Evolutionary conservation across 2,888 invertebrate genomes (phyloP).

Genomic region (Matsumyia berberina): DNA sequence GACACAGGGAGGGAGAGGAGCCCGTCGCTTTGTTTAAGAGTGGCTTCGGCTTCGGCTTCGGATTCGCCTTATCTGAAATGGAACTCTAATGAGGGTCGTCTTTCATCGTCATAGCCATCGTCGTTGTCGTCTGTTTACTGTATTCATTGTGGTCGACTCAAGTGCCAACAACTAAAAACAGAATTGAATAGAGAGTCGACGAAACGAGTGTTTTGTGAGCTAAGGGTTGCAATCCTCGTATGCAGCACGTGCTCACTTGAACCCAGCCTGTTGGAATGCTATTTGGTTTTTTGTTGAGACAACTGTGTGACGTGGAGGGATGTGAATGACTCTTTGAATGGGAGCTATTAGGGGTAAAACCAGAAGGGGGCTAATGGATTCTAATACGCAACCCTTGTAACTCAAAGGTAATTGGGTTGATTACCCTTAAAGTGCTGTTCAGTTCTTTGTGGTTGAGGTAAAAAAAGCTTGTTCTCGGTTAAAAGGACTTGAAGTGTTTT

Average conservation of each 20-base stretch:
- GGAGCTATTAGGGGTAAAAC: conserved; percentile 27
- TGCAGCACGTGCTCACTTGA: conserved; percentile 69
- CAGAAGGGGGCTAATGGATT: conserved; percentile 62
- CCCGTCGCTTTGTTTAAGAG: conserved; percentile 37
- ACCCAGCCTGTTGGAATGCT: conserved; percentile 71
- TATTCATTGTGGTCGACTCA: conserved; percentile 5
- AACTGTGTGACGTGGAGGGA: not conserved
- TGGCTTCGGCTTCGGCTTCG: conserved; percentile 26
- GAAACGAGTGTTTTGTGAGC: conserved; percentile 25
- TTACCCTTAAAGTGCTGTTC: conserved; percentile 31
- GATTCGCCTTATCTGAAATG: conserved; percentile 16
- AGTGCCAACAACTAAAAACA: conserved; percentile 20
- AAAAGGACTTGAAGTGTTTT: not conserved
- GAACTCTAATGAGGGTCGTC: conserved; percentile 62
- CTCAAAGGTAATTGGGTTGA: conserved; percentile 65
- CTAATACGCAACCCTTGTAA: conserved; percentile 53
- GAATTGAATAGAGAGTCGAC: conserved; percentile 50
- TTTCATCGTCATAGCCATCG: no score
- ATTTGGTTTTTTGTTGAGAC: conserved; percentile 12
- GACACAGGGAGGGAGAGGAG: not conserved
- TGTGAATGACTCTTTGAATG: conserved; percentile 67
- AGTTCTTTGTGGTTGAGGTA: not conserved
- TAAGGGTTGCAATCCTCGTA: conserved; percentile 55
- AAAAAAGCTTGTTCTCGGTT: not conserved
- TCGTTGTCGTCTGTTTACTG: conserved; percentile 24